phyloP scores from a whole-genome alignment of 2,888 invertebrate genomes.

The Platypus cylindrus region DNA sequence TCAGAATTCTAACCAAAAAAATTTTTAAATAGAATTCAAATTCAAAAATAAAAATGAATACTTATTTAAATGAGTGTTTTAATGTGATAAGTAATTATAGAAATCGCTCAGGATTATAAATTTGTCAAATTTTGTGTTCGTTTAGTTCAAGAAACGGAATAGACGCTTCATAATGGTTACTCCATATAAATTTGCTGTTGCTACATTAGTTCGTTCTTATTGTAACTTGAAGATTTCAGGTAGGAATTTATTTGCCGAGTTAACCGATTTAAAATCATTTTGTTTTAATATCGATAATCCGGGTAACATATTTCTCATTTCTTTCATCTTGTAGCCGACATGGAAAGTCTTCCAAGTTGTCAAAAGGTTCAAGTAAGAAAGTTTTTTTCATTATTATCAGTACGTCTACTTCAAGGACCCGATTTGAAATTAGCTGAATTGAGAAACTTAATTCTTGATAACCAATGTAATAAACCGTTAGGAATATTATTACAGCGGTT shows the following conservation, averaged over 20 bases:
- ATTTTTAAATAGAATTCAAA: too few species aligned
- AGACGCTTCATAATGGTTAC: conserved; percentile 44
- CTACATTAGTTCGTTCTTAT: conserved; percentile 64
- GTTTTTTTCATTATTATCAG: conserved; percentile 66
- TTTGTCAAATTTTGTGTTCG: too few species aligned
- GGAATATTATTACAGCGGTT: too few species aligned
- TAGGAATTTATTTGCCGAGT: conserved; percentile 20
- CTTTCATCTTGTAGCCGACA: conserved; percentile 38
- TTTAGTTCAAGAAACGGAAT: too few species aligned
- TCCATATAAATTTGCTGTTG: conserved; percentile 67
- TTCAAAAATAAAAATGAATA: too few species aligned
- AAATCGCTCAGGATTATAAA: too few species aligned
- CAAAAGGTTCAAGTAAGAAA: conserved; percentile 43
- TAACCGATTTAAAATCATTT: neutral
- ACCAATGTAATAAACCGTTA: too few species aligned
- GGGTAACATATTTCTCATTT: conserved; percentile 3
- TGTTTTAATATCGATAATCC: too few species aligned
- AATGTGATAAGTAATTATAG: too few species aligned
- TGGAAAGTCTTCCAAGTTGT: conserved; percentile 19
- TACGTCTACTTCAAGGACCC: conserved; percentile 71
- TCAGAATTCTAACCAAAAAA: too few species aligned
- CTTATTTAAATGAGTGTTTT: too few species aligned
- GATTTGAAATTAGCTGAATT: conserved; percentile 62
- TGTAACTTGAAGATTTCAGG: conserved; percentile 47
- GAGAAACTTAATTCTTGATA: conserved; percentile 45